These are phyloP conservation scores for Brachyhypopomus gauderio DNA, from an alignment of 2,113 vertebrate species.

Conservation along the genomic window DNA sequence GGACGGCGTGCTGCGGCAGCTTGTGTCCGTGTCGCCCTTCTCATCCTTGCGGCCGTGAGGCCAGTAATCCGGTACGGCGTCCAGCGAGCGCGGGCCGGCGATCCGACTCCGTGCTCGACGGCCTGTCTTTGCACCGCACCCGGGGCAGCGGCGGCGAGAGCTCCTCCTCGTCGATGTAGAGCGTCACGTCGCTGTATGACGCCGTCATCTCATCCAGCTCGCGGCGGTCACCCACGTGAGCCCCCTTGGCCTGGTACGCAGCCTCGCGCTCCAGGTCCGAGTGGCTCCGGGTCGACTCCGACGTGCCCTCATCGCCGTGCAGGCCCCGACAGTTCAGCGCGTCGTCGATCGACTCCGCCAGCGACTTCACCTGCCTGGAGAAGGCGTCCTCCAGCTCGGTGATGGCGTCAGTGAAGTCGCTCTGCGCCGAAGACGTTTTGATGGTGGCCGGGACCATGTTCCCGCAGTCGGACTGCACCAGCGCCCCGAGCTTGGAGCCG, in stretches of 20 bases:
- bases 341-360: constrained; percentile 95
- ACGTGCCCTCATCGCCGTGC: constrained; percentile 82
- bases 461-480: constrained; percentile 80
- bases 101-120: constrained; percentile 85
- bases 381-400: constrained; percentile 97
- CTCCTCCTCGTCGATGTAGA: constrained; percentile 97
- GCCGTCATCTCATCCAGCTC: constrained; percentile 94
- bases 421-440: constrained; percentile 80
- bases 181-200: constrained; percentile 93
- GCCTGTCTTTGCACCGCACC: constrained; percentile 82
- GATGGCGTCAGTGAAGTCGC: constrained; percentile 90
- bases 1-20: constrained; percentile 90
- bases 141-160: constrained; percentile 88
- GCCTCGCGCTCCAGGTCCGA: constrained; percentile 76
- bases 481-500: constrained; percentile 78
- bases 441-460: constrained; percentile 78
- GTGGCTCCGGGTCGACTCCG: constrained; percentile 70
- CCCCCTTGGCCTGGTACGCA: constrained; percentile 73
- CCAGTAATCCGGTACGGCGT: constrained; percentile 90
- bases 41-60: constrained; percentile 88
- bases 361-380: constrained; percentile 94
- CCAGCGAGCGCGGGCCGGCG: constrained; percentile 82
- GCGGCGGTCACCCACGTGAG: constrained; percentile 77
- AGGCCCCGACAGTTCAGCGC: constrained; percentile 93
- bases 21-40: constrained; percentile 86